A percentile compares a stretch with the other conserved stretches of the same genome.
phyloP scores from a whole-genome alignment of 2,113 vertebrate species.

The Talpa occidentalis region DNA sequence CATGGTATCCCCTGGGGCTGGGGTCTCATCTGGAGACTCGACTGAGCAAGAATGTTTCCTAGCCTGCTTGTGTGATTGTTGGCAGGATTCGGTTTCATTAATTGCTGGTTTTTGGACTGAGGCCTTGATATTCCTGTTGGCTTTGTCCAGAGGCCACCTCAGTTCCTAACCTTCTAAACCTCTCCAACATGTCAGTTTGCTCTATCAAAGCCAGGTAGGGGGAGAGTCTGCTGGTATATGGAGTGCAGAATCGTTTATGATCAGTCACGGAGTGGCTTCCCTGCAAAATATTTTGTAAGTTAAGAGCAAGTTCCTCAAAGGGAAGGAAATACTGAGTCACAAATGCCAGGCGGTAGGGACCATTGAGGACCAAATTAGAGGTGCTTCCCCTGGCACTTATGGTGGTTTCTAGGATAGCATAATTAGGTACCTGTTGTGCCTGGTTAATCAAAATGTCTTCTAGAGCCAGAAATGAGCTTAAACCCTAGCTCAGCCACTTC shows the following conservation, averaged over 20 bases:
- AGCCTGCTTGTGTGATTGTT: background rate
- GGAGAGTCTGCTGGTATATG: background rate
- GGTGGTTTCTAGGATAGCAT: background rate
- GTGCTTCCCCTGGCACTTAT: background rate
- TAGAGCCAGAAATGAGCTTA: background rate
- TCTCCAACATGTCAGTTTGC: background rate
- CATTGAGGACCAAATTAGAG: background rate
- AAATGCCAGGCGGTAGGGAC: background rate
- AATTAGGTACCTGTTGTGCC: background rate
- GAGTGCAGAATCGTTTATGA: background rate
- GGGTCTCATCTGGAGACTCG: background rate
- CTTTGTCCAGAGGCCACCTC: background rate
- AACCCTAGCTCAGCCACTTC: background rate
- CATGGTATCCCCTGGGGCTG: background rate
- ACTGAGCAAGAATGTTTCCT: background rate
- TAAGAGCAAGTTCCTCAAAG: slow-evolving; percentile 17
- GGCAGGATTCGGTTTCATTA: background rate
- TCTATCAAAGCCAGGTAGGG: background rate
- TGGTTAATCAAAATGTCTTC: background rate
- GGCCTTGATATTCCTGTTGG: background rate
- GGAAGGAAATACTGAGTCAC: background rate
- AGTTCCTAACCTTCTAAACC: background rate
- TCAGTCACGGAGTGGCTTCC: background rate
- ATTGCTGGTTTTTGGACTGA: background rate
- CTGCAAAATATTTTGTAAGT: background rate